Conservation (phyloP, 1,140 invertebrate species). For the Chionoecetes opilio region DNA sequence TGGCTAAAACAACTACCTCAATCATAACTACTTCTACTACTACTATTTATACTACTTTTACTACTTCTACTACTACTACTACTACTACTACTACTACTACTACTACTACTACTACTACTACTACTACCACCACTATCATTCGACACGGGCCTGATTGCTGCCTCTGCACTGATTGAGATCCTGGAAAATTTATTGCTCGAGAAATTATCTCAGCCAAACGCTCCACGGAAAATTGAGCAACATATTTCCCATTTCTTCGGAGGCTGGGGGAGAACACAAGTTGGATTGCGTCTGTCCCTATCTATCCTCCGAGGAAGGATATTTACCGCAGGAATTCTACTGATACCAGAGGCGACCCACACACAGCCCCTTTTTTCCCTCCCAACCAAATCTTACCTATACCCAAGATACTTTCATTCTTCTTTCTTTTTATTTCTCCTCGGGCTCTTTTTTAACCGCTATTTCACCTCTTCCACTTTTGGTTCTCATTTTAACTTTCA, state of each 20-base stretch:
- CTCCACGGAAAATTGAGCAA: constrained; percentile 77
- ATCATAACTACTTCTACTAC: neutral
- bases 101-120: neutral
- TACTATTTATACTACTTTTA: neutral
- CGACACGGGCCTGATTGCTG: constrained; percentile 59
- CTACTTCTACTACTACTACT: neutral
- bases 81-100: constrained; percentile 20
- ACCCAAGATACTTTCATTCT: neutral
- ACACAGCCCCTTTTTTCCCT: neutral
- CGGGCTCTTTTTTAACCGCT: constrained; percentile 35
- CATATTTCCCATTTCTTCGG: constrained; percentile 69
- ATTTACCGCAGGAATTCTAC: constrained; percentile 73
- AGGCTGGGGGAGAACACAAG: constrained; percentile 65
- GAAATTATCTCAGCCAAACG: constrained; percentile 75
- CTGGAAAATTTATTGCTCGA: constrained; percentile 67
- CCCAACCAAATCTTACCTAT: constrained; percentile 11
- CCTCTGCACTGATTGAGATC: constrained; percentile 70
- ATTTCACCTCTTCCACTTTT: neutral
- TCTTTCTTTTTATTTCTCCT: constrained; percentile 31
- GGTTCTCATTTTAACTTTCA: neutral
- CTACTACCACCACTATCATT: neutral
- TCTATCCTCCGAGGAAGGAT: constrained; percentile 69
- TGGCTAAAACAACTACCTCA: neutral
- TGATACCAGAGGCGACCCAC: constrained; percentile 61
- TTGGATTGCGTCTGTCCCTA: constrained; percentile 74